Conservation (phyloP, 30 jellyfish, hydroid and myxozoan genomes). For the Cassiopea xamachana region DNA sequence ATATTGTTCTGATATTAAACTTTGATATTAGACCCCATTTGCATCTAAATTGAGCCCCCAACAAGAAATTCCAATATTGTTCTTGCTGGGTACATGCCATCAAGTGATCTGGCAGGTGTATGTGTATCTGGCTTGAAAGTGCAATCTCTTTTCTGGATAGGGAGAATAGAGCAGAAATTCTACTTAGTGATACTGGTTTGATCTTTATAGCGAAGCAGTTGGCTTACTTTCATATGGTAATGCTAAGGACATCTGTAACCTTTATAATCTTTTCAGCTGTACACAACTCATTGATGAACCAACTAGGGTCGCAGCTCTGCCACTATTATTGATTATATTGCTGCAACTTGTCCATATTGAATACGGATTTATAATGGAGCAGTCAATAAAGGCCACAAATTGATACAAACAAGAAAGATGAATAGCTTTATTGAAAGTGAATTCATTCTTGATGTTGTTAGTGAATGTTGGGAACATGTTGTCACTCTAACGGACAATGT, state of each 20-base stretch:
- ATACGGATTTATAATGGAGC: no score
- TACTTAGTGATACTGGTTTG: constrained; percentile 31
- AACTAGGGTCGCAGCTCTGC: constrained; percentile 30
- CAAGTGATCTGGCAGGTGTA: constrained; percentile 2
- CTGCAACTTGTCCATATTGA: constrained; percentile 8
- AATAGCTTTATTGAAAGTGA: constrained; percentile 20
- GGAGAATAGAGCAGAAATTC: constrained; percentile 16
- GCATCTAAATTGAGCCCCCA: neutral
- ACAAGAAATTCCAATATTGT: neutral
- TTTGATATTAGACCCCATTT: neutral
- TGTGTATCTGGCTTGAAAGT: neutral
- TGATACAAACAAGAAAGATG: no score
- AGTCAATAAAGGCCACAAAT: no score
- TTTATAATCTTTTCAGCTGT: constrained; percentile 19
- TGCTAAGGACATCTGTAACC: neutral
- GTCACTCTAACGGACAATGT: constrained; percentile 33
- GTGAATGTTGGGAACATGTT: constrained; percentile 56
- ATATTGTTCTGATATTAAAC: neutral
- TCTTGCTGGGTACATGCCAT: constrained; percentile 40
- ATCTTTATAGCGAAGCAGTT: neutral
- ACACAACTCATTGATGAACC: constrained; percentile 24
- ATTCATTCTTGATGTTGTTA: constrained; percentile 52
- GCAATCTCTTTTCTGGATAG: neutral
- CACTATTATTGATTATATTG: constrained; percentile 38
- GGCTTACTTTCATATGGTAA: neutral